Evolutionary conservation across 1,140 invertebrate genomes (phyloP).

Genomic region (Procambarus clarkii): DNA sequence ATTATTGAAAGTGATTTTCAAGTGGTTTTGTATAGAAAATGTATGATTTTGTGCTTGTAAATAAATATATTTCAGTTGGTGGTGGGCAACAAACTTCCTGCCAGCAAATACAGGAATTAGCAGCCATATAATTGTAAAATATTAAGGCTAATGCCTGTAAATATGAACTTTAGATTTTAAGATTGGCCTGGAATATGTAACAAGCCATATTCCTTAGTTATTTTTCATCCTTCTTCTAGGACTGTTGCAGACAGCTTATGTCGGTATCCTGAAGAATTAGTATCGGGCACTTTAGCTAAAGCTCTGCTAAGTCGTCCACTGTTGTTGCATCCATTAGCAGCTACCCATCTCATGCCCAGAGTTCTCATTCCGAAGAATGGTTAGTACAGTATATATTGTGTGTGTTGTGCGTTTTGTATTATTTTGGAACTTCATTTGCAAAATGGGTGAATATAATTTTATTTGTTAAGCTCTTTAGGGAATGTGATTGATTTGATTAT

Average conservation of each 20-base stretch:
- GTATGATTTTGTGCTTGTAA: no score
- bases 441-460: background rate
- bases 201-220: no score
- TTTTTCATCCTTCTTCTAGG: slow-evolving; percentile 9
- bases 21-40: no score
- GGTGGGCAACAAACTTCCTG: no score
- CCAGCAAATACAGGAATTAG: no score
- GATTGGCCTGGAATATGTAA: no score
- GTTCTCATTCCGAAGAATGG: slow-evolving; percentile 37
- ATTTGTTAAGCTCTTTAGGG: background rate
- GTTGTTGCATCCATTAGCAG: slow-evolving; percentile 43
- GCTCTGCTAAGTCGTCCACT: slow-evolving; percentile 49
- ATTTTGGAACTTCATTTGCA: background rate
- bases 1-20: no score
- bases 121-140: no score
- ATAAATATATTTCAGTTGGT: no score
- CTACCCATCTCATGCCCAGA: slow-evolving; percentile 54
- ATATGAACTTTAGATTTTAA: no score
- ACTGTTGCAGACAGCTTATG: slow-evolving; percentile 8
- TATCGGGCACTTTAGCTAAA: slow-evolving; percentile 50
- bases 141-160: no score
- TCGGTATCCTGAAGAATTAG: slow-evolving; percentile 53
- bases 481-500: background rate
- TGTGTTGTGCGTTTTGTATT: background rate
- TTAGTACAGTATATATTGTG: background rate